Evolutionary conservation across 1,140 invertebrate genomes (phyloP), one percentile per base, ranked within the genome.

Genomic region (Ceratoteleas bidentatus): DNA sequence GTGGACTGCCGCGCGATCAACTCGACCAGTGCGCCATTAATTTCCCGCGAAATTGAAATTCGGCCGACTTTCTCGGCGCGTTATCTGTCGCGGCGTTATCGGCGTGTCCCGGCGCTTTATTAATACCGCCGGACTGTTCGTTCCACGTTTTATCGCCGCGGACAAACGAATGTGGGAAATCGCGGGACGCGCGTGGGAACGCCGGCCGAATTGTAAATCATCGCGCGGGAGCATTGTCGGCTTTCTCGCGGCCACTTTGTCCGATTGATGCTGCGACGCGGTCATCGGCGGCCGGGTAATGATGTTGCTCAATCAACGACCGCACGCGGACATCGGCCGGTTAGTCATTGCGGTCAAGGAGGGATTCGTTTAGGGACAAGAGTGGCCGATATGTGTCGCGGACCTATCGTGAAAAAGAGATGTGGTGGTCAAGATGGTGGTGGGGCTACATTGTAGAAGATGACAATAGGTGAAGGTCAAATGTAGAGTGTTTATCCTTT

Each of bases 221-320:
- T 74, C 34, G 14, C 16, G 15, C 43, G 24, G 24, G 58, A 70
- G 65, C 57, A 78, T 78, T 78, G 75, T 78, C 75, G 70, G 70
- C 75, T 78, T 78, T 78, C 75, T 78, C 47, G 75, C 43, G 60
- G 53, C 65, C 65, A 72, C 58, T 72, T 79, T 79, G 40, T 68
- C 38, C 73, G 61, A 80, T 80, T 72, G 68, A 80, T 80, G 54
- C 38, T 0, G 33, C n/a, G 2, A 45, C 24, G 16, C 43, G 15
- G 13, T 58, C 24, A 24, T 24, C 24, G 24, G 24, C 24, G 53
- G 56, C 52, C n/a, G 52, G 65, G 32, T 16, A 36, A 45, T 14
- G 32, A 33, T 16, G 10, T 45, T 24, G 24, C 70, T 78, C 64
- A 77, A 57, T 69, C 49, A 53, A 54, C 68, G 43, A 47, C 47